A percentile compares a stretch with the other conserved stretches of the same genome.
These are phyloP conservation scores for Monopterus albus DNA, from an alignment of 2,113 vertebrate genomes.

Conservation along the genomic window DNA sequence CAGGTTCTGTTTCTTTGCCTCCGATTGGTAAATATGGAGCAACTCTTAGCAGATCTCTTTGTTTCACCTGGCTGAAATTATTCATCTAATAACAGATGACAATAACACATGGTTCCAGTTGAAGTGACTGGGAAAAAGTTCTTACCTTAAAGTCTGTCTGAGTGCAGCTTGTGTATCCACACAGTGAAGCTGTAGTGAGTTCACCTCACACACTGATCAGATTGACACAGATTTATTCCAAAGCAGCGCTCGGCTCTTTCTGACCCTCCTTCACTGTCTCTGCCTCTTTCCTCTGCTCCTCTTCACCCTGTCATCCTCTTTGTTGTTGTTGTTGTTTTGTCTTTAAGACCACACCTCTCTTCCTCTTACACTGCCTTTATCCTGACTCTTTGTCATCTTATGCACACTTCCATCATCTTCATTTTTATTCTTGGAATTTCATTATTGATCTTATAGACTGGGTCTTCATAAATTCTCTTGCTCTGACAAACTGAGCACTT, in stretches of 20 bases:
- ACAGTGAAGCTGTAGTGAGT: constrained; percentile 22
- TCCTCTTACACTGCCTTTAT: constrained; percentile 10
- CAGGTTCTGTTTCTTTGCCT: no score
- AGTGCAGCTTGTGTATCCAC: constrained; percentile 21
- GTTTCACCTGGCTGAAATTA: neutral
- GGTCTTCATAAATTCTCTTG: neutral
- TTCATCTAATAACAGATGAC: neutral
- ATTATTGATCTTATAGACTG: neutral
- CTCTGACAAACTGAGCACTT: neutral
- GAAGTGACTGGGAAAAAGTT: neutral
- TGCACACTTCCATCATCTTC: neutral
- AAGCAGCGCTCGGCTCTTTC: constrained; percentile 47
- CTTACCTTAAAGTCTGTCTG: constrained; percentile 54
- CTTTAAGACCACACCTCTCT: constrained; percentile 51
- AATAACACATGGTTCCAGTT: neutral
- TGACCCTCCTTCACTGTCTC: constrained; percentile 54
- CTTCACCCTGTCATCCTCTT: constrained; percentile 24
- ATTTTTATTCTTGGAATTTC: neutral
- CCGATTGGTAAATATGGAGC: neutral
- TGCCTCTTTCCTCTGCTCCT: constrained; percentile 36
- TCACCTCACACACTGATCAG: constrained; percentile 60
- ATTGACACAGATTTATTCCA: constrained; percentile 72
- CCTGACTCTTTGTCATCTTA: constrained; percentile 1
- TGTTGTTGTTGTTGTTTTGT: constrained; percentile 25
- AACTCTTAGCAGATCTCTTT: neutral